A percentile compares a stretch with the other conserved stretches of the same genome.
phyloP scores from a whole-genome alignment of 2,113 vertebrate species.

The Rhipidura dahli region DNA sequence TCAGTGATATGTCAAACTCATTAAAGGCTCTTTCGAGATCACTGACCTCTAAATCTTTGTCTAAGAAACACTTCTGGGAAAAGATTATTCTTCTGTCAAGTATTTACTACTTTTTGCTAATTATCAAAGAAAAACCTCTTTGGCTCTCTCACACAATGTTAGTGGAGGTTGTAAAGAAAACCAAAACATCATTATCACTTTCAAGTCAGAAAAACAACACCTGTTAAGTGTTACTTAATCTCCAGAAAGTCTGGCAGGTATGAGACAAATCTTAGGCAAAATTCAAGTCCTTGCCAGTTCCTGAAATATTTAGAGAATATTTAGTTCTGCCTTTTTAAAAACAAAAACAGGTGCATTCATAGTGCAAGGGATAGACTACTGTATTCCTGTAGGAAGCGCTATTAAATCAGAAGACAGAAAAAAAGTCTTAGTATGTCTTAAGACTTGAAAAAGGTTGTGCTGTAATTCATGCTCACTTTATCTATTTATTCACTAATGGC shows the following conservation, averaged over 20 bases:
- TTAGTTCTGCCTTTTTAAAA: background rate
- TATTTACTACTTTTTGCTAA: background rate
- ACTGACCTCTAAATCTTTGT: background rate
- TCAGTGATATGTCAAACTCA: background rate
- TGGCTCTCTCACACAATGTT: background rate
- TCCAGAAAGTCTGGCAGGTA: background rate
- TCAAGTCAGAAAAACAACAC: background rate
- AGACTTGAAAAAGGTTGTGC: background rate
- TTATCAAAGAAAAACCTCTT: background rate
- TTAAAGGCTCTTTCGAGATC: background rate
- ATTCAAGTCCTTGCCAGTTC: background rate
- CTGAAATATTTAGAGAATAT: background rate
- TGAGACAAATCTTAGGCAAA: background rate
- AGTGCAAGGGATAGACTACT: background rate
- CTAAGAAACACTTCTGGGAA: background rate
- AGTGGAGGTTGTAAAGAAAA: background rate
- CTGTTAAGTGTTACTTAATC: background rate
- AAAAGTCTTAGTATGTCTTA: background rate
- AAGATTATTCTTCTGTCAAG: background rate
- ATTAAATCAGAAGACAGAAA: background rate
- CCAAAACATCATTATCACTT: background rate
- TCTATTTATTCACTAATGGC: background rate
- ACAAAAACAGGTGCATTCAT: background rate
- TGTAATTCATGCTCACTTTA: background rate
- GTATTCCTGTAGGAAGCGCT: background rate